phyloP scores from a whole-genome alignment of 2,888 invertebrate genomes.

The Microctonus aethiopoides region DNA sequence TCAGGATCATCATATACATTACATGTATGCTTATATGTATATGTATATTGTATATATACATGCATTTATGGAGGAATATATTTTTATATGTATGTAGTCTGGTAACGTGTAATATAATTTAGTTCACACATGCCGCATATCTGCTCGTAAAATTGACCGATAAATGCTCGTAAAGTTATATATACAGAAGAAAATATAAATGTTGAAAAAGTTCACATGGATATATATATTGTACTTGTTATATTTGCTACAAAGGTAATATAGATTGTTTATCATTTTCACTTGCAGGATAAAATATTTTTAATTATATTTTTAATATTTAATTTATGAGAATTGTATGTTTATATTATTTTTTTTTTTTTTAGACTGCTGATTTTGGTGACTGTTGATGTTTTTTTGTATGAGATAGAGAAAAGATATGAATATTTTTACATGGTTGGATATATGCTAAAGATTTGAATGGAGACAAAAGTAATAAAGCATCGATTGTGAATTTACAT shows the following conservation, averaged over 20 bases:
- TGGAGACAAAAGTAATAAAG: constrained; percentile 10
- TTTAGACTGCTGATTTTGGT: neutral
- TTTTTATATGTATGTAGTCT: neutral
- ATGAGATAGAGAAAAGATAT: neutral
- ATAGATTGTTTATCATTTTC: too few relatives aligned
- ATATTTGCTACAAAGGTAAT: too few relatives aligned
- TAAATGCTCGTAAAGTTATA: constrained; percentile 13
- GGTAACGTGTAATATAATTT: neutral
- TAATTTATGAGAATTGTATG: neutral
- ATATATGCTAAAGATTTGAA: neutral
- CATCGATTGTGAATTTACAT: constrained; percentile 10
- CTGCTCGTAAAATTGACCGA: constrained; percentile 26
- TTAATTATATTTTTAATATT: neutral
- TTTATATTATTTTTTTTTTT: neutral
- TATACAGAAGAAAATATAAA: neutral
- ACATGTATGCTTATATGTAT: neutral
- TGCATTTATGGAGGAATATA: neutral
- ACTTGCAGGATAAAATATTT: neutral
- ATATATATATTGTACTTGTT: neutral
- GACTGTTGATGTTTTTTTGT: too few relatives aligned
- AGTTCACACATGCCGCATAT: neutral
- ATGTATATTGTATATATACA: constrained; percentile 8
- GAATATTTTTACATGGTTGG: neutral
- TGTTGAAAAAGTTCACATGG: neutral
- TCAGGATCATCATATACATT: neutral